A percentile compares a stretch with the other conserved stretches of the same genome.
phyloP scores from a whole-genome alignment of 2,797 vertebrate species.

The Onychomys arenicola region DNA sequence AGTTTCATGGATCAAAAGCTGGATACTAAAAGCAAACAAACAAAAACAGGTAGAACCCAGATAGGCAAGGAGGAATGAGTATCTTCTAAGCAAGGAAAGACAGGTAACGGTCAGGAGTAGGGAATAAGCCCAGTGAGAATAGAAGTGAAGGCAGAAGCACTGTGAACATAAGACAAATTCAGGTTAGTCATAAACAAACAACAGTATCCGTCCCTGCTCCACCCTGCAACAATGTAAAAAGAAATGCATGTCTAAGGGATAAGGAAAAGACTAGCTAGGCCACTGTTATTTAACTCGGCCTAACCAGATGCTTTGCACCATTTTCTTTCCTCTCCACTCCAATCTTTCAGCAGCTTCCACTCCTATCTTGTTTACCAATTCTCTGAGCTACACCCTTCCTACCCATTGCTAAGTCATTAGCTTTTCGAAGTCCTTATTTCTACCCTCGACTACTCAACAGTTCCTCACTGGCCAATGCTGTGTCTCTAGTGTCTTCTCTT shows the following conservation, averaged over 20 bases:
- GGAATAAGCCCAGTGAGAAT: not conserved
- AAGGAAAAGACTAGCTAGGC: slow-evolving; percentile 26
- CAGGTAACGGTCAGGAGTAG: not conserved
- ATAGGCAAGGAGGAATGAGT: not conserved
- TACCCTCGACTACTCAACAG: slow-evolving; percentile 7
- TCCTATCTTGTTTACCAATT: slow-evolving; percentile 6
- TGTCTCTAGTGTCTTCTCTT: not conserved
- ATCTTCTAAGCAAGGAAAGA: slow-evolving; percentile 11
- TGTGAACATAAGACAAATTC: slow-evolving; percentile 1
- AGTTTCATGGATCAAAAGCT: slow-evolving; percentile 43
- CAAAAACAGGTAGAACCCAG: not conserved
- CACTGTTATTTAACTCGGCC: not conserved
- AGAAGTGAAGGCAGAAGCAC: slow-evolving; percentile 6
- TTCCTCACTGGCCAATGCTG: not conserved
- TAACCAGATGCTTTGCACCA: not conserved
- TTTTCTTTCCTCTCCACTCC: not conserved
- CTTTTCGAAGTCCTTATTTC: slow-evolving; percentile 15
- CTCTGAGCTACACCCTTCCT: slow-evolving; percentile 5
- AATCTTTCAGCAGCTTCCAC: slow-evolving; percentile 39
- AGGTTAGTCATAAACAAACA: slow-evolving; percentile 40
- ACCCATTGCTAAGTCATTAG: not conserved
- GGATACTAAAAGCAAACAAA: not conserved
- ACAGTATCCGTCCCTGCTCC: not conserved
- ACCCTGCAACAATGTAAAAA: not conserved
- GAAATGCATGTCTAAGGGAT: not conserved